Base-by-base conservation (phyloP, 2,888 invertebrate genomes). In the Ariolimax columbianus region DNA sequence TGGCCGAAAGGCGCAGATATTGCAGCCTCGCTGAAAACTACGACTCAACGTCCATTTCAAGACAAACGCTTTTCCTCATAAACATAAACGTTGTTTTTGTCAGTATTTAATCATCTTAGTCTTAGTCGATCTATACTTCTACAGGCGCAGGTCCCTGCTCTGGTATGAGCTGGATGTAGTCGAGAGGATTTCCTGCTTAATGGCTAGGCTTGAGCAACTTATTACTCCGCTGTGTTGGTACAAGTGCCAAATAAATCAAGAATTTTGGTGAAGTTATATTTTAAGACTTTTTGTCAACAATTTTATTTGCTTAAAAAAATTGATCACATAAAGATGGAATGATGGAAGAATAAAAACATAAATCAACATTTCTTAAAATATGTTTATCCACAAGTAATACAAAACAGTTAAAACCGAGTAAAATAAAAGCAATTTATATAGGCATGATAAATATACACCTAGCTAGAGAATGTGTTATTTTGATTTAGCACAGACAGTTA, bases 241-340 rank as follows among this genome's bases (percentile, higher is more conserved):
- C 14, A 11, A 7, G 7, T 47, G 47, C 14, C 47, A 47, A 55
- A 23, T 19, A 55, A 55, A 55, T 55, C 3, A 55, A 55, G 1
- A 63, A 63, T 11, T 11, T 55, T 55, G 17, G 7, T 47, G 14
- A 55, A 55, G 23, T 55, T 9, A 63, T 30, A 30, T 30, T 30
- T 30, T 63, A 7, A 3, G 30, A 63, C n/a, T 17, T 17, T 14
- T 40, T 40, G 23, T 73, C n/a, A 73, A 11, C 11, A n/a, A 43
- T 73, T n/a, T n/a, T 73, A 73, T 73, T 43, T 73, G 43, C 43
- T 73, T 70, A 40, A 9, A 36, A 43, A 43, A 43, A 73, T n/a
- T n/a, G 17, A 73, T 43, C 43, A 73, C 73, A 73, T 4, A 26
- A 43, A 73, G 43, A 43, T n/a, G 40, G 73, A 73, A 73, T 73